Evolutionary conservation across 1,140 invertebrate species (phyloP), one percentile per base, ranked within the genome.

Genomic region (Drosophila ambigua): DNA sequence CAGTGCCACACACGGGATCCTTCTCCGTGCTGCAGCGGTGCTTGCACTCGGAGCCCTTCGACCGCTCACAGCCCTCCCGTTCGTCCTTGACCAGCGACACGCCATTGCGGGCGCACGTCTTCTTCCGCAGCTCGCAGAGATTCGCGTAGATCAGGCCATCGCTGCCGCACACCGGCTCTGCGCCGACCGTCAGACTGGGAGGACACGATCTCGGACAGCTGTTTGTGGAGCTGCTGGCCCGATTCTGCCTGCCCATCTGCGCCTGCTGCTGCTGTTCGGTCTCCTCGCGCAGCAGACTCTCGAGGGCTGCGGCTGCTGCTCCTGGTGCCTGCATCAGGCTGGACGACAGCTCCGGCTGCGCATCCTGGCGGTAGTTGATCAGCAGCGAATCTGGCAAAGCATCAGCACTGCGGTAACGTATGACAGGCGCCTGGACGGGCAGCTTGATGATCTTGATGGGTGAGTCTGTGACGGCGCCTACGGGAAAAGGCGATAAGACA

Each of bases 41-140:
- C 80, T 95, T 95, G 65, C 96, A 96, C 49, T 96, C 95, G 3
- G 95, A 94, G 0, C 95, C 92, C 93, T 94, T 92, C 75, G 93
- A 93, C 2, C 94, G 84, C 2, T 93, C 93, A 79, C 96, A 97
- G 2, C 95, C 93, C 0, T 93, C 94, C 60, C 94, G 94, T 43
- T 94, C 94, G 60, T 92, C 93, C 94, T 91, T 91, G 9, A 92
- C 62, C 46, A 72, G 26, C 41, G 71, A 78, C 13, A 72, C 79
- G 72, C 93, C 93, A 95, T 96, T 96, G 94, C 96, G 96, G 77
- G 97, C 96, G 90, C 97, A 98, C 64, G 97, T 98, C 92, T 97
- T 96, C 93, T 97, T 97, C 92, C 95, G 95, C 95, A 98, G 95
- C 93, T 98, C 96, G 90, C 98, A 99, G 28, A 96, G 94, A 65